These are phyloP conservation scores for Cephus cinctus DNA, from an alignment of 1,140 invertebrate genomes.

Conservation along the genomic window DNA sequence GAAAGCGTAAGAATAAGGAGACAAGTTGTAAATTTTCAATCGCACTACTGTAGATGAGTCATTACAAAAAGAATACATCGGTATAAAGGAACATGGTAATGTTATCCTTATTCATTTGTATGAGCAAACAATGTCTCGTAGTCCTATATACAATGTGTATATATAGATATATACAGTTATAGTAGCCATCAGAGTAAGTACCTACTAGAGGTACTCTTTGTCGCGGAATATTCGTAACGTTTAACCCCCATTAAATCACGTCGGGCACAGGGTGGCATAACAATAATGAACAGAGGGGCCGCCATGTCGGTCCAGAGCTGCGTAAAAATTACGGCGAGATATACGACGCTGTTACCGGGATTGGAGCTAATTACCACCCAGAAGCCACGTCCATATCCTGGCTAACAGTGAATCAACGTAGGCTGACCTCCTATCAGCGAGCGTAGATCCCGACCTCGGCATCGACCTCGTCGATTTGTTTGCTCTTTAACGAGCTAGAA, in stretches of 20 bases:
- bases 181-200: no score
- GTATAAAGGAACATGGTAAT: no score
- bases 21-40: no score
- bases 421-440: slow-evolving; percentile 42
- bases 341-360: slow-evolving; percentile 50
- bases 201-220: no score
- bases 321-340: slow-evolving; percentile 47
- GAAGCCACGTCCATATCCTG: slow-evolving; percentile 40
- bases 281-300: slow-evolving; percentile 41
- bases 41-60: no score
- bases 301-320: slow-evolving; percentile 25
- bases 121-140: no score
- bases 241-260: slow-evolving; percentile 29
- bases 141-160: no score
- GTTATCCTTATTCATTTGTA: no score
- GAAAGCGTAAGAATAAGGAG: no score
- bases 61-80: no score
- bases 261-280: slow-evolving; percentile 27
- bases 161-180: no score
- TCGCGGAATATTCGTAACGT: slow-evolving; percentile 2
- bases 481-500: slow-evolving; percentile 39
- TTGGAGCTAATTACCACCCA: slow-evolving; percentile 54
- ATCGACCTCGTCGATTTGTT: slow-evolving; percentile 43
- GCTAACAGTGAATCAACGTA: slow-evolving; percentile 42
- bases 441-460: slow-evolving; percentile 34